Conservation (phyloP, 2,797 vertebrate genomes). For the Xenops minutus region DNA sequence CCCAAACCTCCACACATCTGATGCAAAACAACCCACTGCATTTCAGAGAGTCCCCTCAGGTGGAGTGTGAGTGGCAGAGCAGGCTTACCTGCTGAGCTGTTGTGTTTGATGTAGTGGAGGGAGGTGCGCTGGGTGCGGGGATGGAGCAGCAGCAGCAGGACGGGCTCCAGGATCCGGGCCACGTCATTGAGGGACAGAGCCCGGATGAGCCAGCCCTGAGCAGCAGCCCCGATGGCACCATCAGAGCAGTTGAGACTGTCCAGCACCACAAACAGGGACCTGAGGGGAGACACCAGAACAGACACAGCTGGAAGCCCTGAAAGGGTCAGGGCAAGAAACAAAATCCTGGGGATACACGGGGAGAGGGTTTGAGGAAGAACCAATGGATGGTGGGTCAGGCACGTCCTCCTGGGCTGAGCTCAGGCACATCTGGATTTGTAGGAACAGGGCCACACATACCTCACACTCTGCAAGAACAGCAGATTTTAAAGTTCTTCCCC, state of each 20-base stretch:
- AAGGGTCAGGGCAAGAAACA: neutral
- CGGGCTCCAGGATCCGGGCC: conserved; percentile 90
- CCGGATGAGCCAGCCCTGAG: conserved; percentile 92
- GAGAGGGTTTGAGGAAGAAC: neutral
- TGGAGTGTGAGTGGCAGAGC: too few relatives aligned
- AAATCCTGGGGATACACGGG: neutral
- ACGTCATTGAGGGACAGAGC: conserved; percentile 91
- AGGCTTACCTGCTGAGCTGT: conserved; percentile 79
- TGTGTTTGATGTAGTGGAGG: conserved; percentile 85
- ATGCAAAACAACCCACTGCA: neutral
- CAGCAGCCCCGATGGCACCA: conserved; percentile 87
- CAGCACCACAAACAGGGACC: conserved; percentile 94
- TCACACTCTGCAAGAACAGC: neutral
- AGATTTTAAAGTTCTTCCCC: neutral
- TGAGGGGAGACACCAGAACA: conserved; percentile 58
- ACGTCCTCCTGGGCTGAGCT: neutral
- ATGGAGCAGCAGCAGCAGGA: conserved; percentile 91
- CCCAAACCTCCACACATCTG: neutral
- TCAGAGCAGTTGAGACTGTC: conserved; percentile 90
- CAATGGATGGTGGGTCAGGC: neutral
- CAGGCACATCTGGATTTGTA: neutral
- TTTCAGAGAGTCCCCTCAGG: neutral
- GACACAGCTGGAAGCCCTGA: neutral
- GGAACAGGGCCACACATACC: neutral
- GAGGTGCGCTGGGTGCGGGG: conserved; percentile 90